A percentile compares a stretch with the other conserved stretches of the same genome.
These are phyloP conservation scores for Zaprionus bogoriensis DNA, from an alignment of 2,888 invertebrate species.

Conservation along the genomic window DNA sequence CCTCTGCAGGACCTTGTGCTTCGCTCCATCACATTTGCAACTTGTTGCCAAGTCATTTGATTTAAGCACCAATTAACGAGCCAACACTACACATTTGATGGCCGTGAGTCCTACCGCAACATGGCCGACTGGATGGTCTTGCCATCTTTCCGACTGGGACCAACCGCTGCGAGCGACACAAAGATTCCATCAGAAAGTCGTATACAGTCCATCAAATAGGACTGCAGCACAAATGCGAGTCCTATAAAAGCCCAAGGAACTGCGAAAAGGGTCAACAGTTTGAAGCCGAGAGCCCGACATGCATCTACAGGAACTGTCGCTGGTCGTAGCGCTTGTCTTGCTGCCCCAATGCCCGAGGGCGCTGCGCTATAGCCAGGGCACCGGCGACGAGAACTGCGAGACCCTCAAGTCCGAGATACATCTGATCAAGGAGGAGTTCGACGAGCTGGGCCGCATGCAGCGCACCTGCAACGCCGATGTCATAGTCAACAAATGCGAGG, in stretches of 20 bases:
- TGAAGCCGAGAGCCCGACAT: slow-evolving; percentile 35
- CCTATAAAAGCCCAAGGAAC: slow-evolving; percentile 52
- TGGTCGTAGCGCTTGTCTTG: slow-evolving; percentile 52
- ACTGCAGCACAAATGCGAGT: slow-evolving; percentile 35
- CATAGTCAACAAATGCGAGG: slow-evolving; percentile 96
- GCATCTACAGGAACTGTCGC: slow-evolving; percentile 58
- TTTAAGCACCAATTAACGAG: slow-evolving; percentile 68
- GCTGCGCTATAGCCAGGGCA: slow-evolving; percentile 77
- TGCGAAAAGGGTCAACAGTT: slow-evolving; percentile 41
- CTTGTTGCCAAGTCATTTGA: slow-evolving; percentile 56
- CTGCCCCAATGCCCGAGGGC: slow-evolving; percentile 54
- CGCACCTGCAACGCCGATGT: slow-evolving; percentile 95
- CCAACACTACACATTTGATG: slow-evolving; percentile 15
- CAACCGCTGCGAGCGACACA: slow-evolving; percentile 63
- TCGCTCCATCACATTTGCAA: slow-evolving; percentile 17
- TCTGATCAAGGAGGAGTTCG: slow-evolving; percentile 95
- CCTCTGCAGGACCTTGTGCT: not conserved
- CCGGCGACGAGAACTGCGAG: slow-evolving; percentile 90
- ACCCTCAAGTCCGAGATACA: slow-evolving; percentile 93
- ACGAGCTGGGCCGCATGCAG: slow-evolving; percentile 91
- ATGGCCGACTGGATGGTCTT: slow-evolving; percentile 31
- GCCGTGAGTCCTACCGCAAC: slow-evolving; percentile 59
- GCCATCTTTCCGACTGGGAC: no score
- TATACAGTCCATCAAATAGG: slow-evolving; percentile 54
- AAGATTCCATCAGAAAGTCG: slow-evolving; percentile 64